Evolutionary conservation across 2,797 vertebrate genomes (phyloP).

Genomic region (Periparus ater): DNA sequence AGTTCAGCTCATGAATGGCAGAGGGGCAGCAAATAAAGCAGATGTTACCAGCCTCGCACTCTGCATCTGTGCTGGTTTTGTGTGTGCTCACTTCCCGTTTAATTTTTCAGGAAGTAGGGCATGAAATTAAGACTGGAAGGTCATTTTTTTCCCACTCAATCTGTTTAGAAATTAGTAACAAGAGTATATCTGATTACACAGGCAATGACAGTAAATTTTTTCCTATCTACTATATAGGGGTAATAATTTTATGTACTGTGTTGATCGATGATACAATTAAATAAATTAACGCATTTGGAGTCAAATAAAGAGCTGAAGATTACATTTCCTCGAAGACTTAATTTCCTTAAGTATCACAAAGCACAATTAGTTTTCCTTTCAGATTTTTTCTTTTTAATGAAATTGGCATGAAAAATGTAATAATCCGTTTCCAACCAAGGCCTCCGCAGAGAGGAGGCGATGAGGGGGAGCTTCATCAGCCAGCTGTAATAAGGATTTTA

Average conservation of each 20-base stretch:
- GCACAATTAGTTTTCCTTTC: slow-evolving; percentile 52
- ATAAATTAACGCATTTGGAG: slow-evolving; percentile 53
- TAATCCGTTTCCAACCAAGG: not conserved
- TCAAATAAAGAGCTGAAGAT: slow-evolving; percentile 50
- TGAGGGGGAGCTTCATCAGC: not conserved
- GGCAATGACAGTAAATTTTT: slow-evolving; percentile 16
- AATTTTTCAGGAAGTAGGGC: slow-evolving; percentile 52
- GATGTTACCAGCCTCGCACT: not conserved
- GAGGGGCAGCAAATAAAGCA: slow-evolving; percentile 38
- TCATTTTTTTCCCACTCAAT: not conserved
- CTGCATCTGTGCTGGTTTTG: slow-evolving; percentile 12
- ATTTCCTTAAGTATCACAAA: slow-evolving; percentile 54
- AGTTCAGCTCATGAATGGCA: slow-evolving; percentile 27
- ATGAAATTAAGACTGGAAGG: slow-evolving; percentile 60
- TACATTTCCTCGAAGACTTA: slow-evolving; percentile 63
- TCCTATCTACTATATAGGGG: slow-evolving; percentile 6
- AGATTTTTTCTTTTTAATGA: slow-evolving; percentile 25
- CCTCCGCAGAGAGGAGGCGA: not conserved
- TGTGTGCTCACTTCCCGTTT: not conserved
- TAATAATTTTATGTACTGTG: slow-evolving; percentile 15
- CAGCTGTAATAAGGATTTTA: not conserved
- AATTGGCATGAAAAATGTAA: slow-evolving; percentile 34
- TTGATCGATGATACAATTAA: slow-evolving; percentile 50
- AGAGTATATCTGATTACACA: slow-evolving; percentile 36
- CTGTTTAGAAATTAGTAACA: slow-evolving; percentile 44